phyloP scores from a whole-genome alignment of 1,140 invertebrate species.

The Rhopalosiphum padi region DNA sequence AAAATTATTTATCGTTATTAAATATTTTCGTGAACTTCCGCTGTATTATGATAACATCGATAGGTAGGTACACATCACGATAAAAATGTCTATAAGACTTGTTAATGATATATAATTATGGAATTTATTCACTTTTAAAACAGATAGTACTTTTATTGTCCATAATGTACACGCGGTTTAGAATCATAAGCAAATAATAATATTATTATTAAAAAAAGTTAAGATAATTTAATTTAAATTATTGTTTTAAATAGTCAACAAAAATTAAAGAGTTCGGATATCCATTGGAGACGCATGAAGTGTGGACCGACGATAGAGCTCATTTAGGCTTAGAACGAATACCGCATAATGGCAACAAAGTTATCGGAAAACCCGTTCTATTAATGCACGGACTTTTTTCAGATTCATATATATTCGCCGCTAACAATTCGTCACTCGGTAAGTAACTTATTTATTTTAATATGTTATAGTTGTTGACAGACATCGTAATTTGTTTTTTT shows the following conservation, averaged over 20 bases:
- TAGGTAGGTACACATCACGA: not conserved
- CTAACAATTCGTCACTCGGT: slow-evolving; percentile 55
- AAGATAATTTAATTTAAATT: not conserved
- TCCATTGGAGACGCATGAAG: not conserved
- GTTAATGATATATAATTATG: not conserved
- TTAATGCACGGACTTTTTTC: slow-evolving; percentile 80
- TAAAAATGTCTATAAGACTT: not conserved
- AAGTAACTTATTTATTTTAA: not conserved
- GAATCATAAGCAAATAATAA: not conserved
- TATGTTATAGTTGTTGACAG: not conserved
- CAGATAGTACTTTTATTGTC: not conserved
- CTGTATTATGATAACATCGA: not conserved
- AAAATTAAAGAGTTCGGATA: slow-evolving; percentile 12
- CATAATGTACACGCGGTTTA: not conserved
- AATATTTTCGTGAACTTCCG: too few relatives aligned
- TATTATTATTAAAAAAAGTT: not conserved
- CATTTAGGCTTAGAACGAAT: slow-evolving; percentile 64
- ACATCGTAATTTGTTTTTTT: not conserved
- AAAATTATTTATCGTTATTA: too few relatives aligned
- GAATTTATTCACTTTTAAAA: not conserved
- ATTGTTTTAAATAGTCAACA: not conserved
- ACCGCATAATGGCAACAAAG: slow-evolving; percentile 61
- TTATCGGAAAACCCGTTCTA: slow-evolving; percentile 66
- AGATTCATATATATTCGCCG: slow-evolving; percentile 74
- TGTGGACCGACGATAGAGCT: not conserved